phyloP scores from a whole-genome alignment of 2,113 vertebrate species.

The Melanostigma gelatinosum region DNA sequence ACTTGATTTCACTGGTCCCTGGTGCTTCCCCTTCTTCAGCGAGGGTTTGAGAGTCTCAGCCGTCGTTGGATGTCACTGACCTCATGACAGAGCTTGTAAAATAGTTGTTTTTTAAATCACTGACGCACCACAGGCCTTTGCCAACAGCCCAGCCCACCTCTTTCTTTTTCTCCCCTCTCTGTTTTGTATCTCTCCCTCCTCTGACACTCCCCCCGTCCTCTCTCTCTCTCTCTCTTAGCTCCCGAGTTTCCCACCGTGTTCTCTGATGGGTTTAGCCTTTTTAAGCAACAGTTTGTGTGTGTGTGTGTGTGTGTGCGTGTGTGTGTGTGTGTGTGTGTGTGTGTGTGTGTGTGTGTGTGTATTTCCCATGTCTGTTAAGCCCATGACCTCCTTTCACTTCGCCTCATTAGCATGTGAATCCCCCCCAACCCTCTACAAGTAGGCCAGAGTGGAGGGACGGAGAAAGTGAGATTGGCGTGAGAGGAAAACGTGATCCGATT shows the following conservation, averaged over 20 bases:
- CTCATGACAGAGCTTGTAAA: conserved; percentile 55
- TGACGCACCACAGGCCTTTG: conserved; percentile 27
- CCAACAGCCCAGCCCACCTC: conserved; percentile 54
- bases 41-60: conserved; percentile 2
- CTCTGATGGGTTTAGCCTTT: conserved; percentile 55
- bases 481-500: conserved; percentile 2
- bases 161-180: conserved; percentile 45
- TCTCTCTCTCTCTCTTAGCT: conserved; percentile 30
- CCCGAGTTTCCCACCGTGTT: conserved; percentile 62
- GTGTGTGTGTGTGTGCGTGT: conserved; percentile 16
- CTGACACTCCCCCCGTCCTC: conserved; percentile 40
- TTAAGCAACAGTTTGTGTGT: conserved; percentile 41
- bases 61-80: conserved; percentile 26
- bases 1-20: no score
- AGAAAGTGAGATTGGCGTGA: conserved; percentile 24
- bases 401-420: conserved; percentile 77
- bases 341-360: conserved; percentile 46
- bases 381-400: conserved; percentile 69
- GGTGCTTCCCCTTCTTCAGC: background rate
- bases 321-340: conserved; percentile 31
- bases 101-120: conserved; percentile 70
- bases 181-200: conserved; percentile 11
- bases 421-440: conserved; percentile 31
- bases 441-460: conserved; percentile 38
- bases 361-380: conserved; percentile 63